phyloP scores from a whole-genome alignment of 2,113 vertebrate genomes.

The Otolemur garnettii region DNA sequence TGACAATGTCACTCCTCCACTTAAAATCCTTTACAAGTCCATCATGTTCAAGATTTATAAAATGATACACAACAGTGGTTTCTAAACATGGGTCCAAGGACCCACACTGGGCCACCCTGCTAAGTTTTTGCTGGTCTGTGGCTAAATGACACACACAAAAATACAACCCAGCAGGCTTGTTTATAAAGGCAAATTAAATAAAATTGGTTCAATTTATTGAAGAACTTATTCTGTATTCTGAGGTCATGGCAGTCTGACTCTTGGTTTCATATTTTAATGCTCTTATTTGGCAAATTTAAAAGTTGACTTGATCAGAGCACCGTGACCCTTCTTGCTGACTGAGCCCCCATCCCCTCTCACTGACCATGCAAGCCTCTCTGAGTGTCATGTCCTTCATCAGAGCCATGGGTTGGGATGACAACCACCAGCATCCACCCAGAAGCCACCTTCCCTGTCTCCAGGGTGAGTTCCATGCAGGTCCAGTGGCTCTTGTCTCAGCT shows the following conservation, averaged over 20 bases:
- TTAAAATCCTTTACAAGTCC: neutral
- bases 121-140: neutral
- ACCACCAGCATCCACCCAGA: neutral
- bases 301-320: neutral
- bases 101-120: neutral
- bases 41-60: neutral
- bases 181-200: neutral
- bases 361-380: neutral
- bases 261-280: neutral
- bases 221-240: neutral
- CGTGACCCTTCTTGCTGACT: neutral
- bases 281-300: neutral
- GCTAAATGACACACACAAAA: neutral
- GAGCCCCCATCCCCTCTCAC: rapidly evolving
- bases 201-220: neutral
- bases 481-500: neutral
- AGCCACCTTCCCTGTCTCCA: neutral
- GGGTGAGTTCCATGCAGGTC: rapidly evolving
- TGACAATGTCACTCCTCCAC: neutral
- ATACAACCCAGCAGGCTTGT: neutral
- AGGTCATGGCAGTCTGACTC: neutral
- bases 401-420: too few species aligned
- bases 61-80: neutral
- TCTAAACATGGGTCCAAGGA: neutral
- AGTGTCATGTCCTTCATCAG: neutral